Evolutionary conservation across 2,113 vertebrate genomes (phyloP), one percentile per base, ranked within the genome.

Genomic region (Oxygymnocypris stewartii): DNA sequence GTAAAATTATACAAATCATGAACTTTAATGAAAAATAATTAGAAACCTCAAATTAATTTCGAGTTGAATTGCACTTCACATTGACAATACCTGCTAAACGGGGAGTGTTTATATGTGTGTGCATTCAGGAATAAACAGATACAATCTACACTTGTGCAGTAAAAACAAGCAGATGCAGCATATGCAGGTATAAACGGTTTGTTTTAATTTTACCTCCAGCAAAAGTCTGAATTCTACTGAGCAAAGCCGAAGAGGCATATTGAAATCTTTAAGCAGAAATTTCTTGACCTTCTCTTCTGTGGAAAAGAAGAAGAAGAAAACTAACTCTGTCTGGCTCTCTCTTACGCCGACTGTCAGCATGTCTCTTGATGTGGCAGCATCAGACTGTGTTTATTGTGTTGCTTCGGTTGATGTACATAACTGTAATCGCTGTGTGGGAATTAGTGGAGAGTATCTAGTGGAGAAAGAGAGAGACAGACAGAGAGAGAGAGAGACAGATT

Each of bases 331-430:
- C 31, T 67, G 80, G n/a, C 57, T 88, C 44, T 83, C 74, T 59
- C 12, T 82, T 63, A 85, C 84, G 81, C 54, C 35, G 65, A 82
- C 71, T 85, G 84, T 84, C 71, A 88, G 73, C 49, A 81, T 42
- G 65, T 47, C 35, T 86, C 40, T 61, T 82, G 84, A 88, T 88
- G 79, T 82, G 37, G 82, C 73, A 51, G 61, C 82, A 74, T 86
- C 74, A 86, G 28, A 49, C 61, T 9, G 63, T 88, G 80, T 88
- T 82, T 88, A 84, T 77, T 79, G 49, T 82, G 81, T 54, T 69
- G 84, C 57, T 84, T 84, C 82, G 35, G 71, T 82, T 89, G 88
- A 77, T 86, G 81, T n/a, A n/a, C n/a, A 88, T 88, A 74, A 13
- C 80, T 74, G 63, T 80, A 69, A 86, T 75, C 71, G 44, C 44